Conservation (phyloP, 2,888 invertebrate genomes). For the Augochlorella aurata region DNA sequence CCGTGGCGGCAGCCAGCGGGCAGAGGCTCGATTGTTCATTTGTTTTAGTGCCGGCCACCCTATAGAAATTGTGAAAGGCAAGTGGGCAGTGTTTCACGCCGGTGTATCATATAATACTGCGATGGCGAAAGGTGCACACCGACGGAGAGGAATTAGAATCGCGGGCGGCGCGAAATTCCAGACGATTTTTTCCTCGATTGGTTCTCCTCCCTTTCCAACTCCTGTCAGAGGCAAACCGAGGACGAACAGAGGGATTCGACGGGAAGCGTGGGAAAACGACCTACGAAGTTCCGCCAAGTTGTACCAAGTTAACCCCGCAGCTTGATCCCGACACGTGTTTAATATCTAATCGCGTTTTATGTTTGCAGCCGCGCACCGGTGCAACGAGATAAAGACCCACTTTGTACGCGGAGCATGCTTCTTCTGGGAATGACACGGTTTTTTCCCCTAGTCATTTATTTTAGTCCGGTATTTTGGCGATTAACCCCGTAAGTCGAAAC, state of each 20-base stretch:
- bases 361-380: neutral
- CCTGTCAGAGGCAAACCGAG: constrained; percentile 29
- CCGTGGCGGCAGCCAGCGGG: neutral
- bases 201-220: neutral
- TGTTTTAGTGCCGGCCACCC: constrained; percentile 34
- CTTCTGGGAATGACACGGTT: too few relatives aligned
- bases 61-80: constrained; percentile 54
- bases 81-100: constrained; percentile 46
- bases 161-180: constrained; percentile 54
- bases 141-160: constrained; percentile 52
- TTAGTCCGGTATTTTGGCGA: too few relatives aligned
- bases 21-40: neutral
- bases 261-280: constrained; percentile 57
- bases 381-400: neutral
- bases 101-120: constrained; percentile 44
- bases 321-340: constrained; percentile 3
- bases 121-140: constrained; percentile 51
- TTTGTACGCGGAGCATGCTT: too few relatives aligned
- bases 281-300: constrained; percentile 11
- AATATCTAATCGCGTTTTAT: constrained; percentile 24
- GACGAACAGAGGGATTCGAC: constrained; percentile 11
- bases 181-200: constrained; percentile 13
- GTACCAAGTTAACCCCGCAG: neutral
- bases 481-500: too few relatives aligned
- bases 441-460: too few relatives aligned